Base-by-base conservation (phyloP, 2,797 vertebrate species). In the Garrulus glandarius region DNA sequence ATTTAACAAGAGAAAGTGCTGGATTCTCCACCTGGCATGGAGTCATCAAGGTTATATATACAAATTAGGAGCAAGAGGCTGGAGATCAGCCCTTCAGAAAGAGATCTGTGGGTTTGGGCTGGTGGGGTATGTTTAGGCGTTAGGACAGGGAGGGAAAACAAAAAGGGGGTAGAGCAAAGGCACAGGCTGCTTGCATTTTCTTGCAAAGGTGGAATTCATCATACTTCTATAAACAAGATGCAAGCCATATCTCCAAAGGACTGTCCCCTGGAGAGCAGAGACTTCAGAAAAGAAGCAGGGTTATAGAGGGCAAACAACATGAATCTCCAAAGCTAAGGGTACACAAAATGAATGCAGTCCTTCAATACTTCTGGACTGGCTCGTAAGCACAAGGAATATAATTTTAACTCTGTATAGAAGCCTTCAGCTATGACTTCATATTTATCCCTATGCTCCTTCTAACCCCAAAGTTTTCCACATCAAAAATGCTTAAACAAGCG, bases 1-100 rank as follows among this genome's bases (percentile, higher is more conserved):
- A 77, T 9, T 49, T 76, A 65, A 39, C 19, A 60, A 64, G n/a
- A 61, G 19, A 4, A 74, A 70, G 29, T 49, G 6, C 6, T 3
- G 2, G 7, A 56, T 67, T 78, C 47, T 87, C 12, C n/a, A 70
- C 6, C 8, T 67, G 18, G 5, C 6, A 29, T 9, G 5, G 12
- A 34, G 4, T 19, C 41, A 74, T 70, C 44, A 19, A 41, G 23
- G 10, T 71, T 46, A 26, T 11, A 65, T 1, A 2, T 27, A 27
- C 17, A 75, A 78, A 61, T 2, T 32, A 5, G 18, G 8, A 8
- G 6, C 0, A 0, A 61, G 24, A 56, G 14, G 5, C 8, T 84
- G 59, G n/a, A 89, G 11, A 50, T 18, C 13, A 69, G 46, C 19
- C 32, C 56, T 32, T 2, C 0, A 2, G 59, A 53, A 78, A 37